Base-by-base conservation (phyloP, 53 echinoderm and acorn worm genomes). In the Temnopleurus reevesii region DNA sequence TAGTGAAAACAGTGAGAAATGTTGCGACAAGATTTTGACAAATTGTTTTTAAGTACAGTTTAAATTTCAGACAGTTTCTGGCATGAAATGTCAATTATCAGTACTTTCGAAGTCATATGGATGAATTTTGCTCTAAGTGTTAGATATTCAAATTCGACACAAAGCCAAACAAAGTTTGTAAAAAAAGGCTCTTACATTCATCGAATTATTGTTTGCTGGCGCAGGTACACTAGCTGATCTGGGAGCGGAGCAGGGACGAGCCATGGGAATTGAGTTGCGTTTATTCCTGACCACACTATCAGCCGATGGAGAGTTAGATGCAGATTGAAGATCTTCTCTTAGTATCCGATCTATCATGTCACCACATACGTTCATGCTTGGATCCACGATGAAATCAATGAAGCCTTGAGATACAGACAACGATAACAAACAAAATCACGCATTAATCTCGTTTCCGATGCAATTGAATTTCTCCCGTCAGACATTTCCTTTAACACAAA, bases 321-420 rank as follows among this genome's bases (percentile, higher is more conserved):
- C 83, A 15, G 92, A 91, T 6, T 91, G 76, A 12, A 91, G 84
- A 64, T 90, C 90, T 57, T 98, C 95, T 41, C 93, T 89, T 26
- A 98, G 61, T 2, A 98, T 94, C 55, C 91, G 96, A 71, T 95
- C 95, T 35, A 98, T 91, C 94, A 98, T 95, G 47, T 98, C 98
- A 34, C 98, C 92, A 46, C 95, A 95, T 9, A 98, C 93, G 31
- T 89, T 46, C 88, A 98, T 86, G 46, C 95, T 98, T 12, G 98
- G 98, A 33, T 98, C 98, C 47, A 98, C 98, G 86, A 98, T 98
- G 89, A 83, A 83, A 55, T 83, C 83, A 23, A 83, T 83, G 83
- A 83, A 83, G 55, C 83, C 83, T 83, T 19, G 83, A 71, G 7
- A 41, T n/a, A n/a, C n/a, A 10, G 41, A 41, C 36, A 71, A 71